These are phyloP conservation scores for Nebria ingens DNA, from an alignment of 1,140 invertebrate species.

Conservation along the genomic window DNA sequence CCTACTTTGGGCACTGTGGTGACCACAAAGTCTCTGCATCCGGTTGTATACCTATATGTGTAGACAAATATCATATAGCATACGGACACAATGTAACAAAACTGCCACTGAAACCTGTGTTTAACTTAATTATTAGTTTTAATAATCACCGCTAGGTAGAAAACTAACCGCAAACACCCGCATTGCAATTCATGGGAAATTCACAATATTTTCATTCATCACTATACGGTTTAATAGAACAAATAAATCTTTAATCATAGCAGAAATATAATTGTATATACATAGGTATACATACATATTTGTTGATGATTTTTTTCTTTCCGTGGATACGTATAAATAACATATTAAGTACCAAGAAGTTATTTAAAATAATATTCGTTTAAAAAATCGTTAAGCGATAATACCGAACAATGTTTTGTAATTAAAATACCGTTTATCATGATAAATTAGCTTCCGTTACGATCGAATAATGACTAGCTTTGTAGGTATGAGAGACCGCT, in stretches of 20 bases:
- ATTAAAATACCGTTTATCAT: constrained; percentile 3
- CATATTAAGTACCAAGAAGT: no score
- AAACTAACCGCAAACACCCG: neutral
- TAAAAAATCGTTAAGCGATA: neutral
- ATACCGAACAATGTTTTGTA: neutral
- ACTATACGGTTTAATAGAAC: no score
- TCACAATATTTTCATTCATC: no score
- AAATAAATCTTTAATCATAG: no score
- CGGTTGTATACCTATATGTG: neutral
- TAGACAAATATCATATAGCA: no score
- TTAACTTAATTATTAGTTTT: neutral
- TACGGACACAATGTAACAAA: neutral
- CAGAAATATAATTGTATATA: no score
- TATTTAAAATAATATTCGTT: no score
- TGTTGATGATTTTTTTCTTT: no score
- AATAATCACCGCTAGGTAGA: no score
- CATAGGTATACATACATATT: no score
- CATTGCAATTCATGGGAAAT: no score
- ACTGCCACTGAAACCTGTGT: neutral
- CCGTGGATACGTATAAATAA: no score
- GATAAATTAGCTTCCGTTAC: constrained; percentile 4
- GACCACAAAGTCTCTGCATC: neutral
- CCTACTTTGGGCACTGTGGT: neutral
- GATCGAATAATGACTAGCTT: neutral
- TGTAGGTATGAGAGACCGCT: neutral